Evolutionary conservation across 2,888 invertebrate genomes (phyloP), one percentile per base, ranked within the genome.

Genomic region (Prosapia bicincta): DNA sequence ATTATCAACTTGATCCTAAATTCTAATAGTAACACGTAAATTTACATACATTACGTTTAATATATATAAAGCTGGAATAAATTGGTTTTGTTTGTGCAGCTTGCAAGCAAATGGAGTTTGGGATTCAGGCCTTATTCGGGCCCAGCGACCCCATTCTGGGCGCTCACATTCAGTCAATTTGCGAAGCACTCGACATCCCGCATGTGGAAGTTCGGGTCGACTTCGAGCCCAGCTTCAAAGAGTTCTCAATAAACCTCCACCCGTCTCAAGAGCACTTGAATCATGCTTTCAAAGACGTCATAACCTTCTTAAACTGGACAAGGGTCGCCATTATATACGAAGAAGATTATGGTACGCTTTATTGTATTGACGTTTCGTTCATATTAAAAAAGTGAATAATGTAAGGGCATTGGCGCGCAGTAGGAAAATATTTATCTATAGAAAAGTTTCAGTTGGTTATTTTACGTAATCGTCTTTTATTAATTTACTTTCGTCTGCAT

Each of bases 301-400:
- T 97, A 84, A 87, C 90, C 10, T 94, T 94, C 84, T 89, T 97
- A 78, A 95, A 96, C 84, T 98, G 98, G 98, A 95, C 95, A 1
- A 91, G 92, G 83, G 95, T 97, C 82, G 97, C 96, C 0, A 92
- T 98, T 74, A 91, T 98, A 67, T 98, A 97, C 83, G 97, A 98
- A 83, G 95, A 97, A 82, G 96, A 96, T 81, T 91, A 92, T 83
- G 95, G 95, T 95, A 83, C 88, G 89, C 82, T 7, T 43, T 24
- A 26, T 38, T 38, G 3, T 38, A 38, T 30, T n/a, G n/a, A n/a
- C n/a, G n/a, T n/a, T n/a, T n/a, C 38, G n/a, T 15, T 54, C 32
- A 32, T 54, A 74, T 43, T 28, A 26, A 32, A n/a, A n/a, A n/a
- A n/a, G n/a, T n/a, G n/a, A n/a, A n/a, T n/a, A n/a, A n/a, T n/a